phyloP scores from a whole-genome alignment of 1,140 invertebrate species.

The Ganaspis sp. region DNA sequence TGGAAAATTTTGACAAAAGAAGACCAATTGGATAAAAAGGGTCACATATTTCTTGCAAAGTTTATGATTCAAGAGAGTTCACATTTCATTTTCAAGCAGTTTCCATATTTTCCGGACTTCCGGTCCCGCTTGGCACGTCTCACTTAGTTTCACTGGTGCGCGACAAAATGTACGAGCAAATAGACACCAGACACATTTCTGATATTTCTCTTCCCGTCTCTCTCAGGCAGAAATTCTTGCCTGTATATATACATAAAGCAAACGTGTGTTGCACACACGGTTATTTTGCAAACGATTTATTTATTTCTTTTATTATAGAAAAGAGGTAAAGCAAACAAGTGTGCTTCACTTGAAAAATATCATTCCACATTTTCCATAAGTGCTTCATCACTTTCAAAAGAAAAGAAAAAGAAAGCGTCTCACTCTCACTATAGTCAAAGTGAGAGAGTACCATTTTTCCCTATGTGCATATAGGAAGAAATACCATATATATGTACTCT shows the following conservation, averaged over 20 bases:
- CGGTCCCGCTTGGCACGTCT: conserved; percentile 2
- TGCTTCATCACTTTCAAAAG: neutral
- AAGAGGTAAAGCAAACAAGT: neutral
- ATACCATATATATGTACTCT: neutral
- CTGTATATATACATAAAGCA: neutral
- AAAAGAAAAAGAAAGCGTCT: neutral
- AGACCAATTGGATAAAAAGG: neutral
- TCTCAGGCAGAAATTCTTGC: neutral
- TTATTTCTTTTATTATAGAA: neutral
- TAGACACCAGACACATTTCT: conserved; percentile 6
- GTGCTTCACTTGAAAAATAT: neutral
- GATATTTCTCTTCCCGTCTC: neutral
- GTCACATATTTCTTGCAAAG: neutral
- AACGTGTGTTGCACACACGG: neutral
- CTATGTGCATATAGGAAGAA: too few species aligned
- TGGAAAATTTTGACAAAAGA: neutral
- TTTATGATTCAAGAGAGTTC: conserved; percentile 2
- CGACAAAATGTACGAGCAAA: conserved; percentile 16
- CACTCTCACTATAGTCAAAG: too few species aligned
- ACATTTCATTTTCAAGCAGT: conserved; percentile 23
- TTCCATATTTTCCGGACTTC: conserved; percentile 19
- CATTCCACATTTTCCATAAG: neutral
- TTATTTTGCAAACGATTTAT: neutral
- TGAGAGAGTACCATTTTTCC: too few species aligned
- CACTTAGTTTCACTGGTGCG: conserved; percentile 26